Conservation (phyloP, 1,140 invertebrate species). For the Akabosia matsudoensis region DNA sequence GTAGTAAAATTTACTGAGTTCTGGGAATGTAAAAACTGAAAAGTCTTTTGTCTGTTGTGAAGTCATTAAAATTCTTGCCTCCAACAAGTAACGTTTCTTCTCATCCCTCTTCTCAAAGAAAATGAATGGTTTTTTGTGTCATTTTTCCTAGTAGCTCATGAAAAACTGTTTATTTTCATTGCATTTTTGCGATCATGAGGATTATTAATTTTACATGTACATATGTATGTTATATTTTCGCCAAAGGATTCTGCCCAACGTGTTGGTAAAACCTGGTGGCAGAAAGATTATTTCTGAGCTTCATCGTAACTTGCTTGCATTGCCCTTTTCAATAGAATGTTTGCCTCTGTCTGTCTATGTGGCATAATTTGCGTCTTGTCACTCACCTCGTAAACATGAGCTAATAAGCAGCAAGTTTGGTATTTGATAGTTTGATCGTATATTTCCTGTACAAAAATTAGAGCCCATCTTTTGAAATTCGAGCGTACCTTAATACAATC, state of each 20-base stretch:
- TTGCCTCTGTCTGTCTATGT: no score
- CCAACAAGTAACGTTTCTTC: background rate
- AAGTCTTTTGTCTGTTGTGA: constrained; percentile 3
- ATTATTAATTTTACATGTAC: constrained; percentile 5
- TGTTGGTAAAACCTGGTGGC: background rate
- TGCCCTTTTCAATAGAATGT: no score
- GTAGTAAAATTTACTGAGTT: no score
- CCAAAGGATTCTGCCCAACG: no score
- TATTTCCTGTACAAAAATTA: no score
- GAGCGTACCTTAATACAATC: background rate
- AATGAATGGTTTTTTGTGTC: constrained; percentile 17
- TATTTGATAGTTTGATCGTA: background rate
- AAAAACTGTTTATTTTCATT: constrained; percentile 20
- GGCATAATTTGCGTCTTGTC: no score
- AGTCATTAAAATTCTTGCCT: constrained; percentile 18
- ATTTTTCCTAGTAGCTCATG: constrained; percentile 20
- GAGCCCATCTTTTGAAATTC: no score
- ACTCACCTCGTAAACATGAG: no score
- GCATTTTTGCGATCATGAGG: constrained; percentile 19
- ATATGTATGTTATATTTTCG: background rate
- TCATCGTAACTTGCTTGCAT: no score
- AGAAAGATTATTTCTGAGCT: no score
- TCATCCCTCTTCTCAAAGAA: background rate
- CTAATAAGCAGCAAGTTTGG: no score
- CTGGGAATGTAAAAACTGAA: background rate